Conservation (phyloP, 2,888 invertebrate species). For the Rhopalosiphum nymphaeae region DNA sequence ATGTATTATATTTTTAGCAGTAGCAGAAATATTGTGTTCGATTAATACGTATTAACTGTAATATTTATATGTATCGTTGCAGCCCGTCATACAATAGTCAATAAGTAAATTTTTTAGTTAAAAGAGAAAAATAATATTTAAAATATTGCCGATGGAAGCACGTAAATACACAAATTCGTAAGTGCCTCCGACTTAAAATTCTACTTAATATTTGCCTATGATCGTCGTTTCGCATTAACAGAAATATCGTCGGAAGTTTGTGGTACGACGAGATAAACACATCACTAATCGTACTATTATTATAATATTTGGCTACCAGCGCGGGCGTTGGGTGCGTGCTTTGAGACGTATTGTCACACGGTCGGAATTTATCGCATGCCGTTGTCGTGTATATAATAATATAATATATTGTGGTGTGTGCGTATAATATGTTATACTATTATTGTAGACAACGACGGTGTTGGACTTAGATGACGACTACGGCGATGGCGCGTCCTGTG, state of each 20-base stretch:
- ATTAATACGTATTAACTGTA: not conserved
- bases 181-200: not conserved
- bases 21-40: not conserved
- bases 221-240: not conserved
- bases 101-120: too few relatives aligned
- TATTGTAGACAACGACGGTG: not conserved
- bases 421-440: not conserved
- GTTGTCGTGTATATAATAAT: not conserved
- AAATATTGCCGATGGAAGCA: not conserved
- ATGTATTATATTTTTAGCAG: not conserved
- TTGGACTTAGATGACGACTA: not conserved
- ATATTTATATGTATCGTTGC: not conserved
- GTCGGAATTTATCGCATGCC: constrained; percentile 34
- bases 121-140: not conserved
- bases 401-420: not conserved
- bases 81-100: too few relatives aligned
- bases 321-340: not conserved
- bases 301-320: not conserved
- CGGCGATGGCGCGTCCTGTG: not conserved
- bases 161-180: not conserved
- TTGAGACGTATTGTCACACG: constrained; percentile 34
- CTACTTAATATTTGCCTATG: not conserved
- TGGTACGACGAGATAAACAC: not conserved
- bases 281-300: not conserved
- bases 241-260: not conserved